Base-by-base conservation (phyloP, 2,797 vertebrate genomes). In the Emys orbicularis region DNA sequence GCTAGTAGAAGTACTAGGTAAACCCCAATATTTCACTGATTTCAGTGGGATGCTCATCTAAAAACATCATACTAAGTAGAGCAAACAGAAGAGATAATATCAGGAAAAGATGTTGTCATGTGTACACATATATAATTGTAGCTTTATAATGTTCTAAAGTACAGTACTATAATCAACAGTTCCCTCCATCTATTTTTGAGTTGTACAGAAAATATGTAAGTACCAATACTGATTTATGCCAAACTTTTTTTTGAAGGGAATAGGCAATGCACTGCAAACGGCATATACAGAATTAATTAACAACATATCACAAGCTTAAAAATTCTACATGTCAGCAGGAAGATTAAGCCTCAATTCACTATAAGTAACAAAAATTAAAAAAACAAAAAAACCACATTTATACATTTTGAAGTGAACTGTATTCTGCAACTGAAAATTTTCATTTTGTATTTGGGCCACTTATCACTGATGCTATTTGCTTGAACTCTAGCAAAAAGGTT, bases 171-270 rank as follows among this genome's bases (percentile, higher is more conserved):
- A 53, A 80, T 53, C 12, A 84, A 27, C 56, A 57, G 25, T 57
- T n/a, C 76, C 76, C 23, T n/a, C 53, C 59, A 87, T 29, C 94
- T 83, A 41, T 95, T 37, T 92, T 29, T 76, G 29, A 54, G 50
- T 16, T 50, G 50, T 50, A 50, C 50, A 50, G 15, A 16, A 16
- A 50, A 50, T 50, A 16, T 13, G 50, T 50, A 50, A 50, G 82
- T 90, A 79, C 54, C 19, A 19, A 37, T 11, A 84, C 50, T 54
- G 54, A 94, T 88, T 25, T 2, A 65, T 92, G 61, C 6, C 50
- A 88, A 56, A 59, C 9, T n/a, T 93, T 93, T 37, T 6, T 49
- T 89, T 87, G 37, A 94, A 88, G 92, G 52, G 76, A 89, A 80
- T 8, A 85, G 5, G 21, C 37, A 72, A 72, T 72, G 53, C 47